phyloP scores from a whole-genome alignment of 37 sponge, comb jelly and placozoan genomes.

The Spongia lamella region DNA sequence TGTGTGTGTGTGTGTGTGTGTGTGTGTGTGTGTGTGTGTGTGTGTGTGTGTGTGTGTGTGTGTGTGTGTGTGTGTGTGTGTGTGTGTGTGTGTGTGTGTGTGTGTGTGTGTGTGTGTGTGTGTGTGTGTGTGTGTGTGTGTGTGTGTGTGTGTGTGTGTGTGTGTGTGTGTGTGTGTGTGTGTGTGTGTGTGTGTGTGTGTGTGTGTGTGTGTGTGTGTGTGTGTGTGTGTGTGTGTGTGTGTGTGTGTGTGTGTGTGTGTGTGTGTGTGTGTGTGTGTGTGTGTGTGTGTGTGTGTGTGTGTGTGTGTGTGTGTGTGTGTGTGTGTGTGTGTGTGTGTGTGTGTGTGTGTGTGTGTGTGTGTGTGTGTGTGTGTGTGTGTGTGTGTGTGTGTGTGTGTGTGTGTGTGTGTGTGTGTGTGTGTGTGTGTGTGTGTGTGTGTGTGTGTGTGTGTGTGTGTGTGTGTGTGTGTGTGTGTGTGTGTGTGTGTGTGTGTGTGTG shows the following conservation, averaged over 20 bases:
- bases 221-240: neutral
- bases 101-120: neutral
- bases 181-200: no score
- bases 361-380: no score
- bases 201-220: neutral
- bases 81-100: neutral
- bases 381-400: no score
- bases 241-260: conserved; percentile 35
- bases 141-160: no score
- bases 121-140: no score
- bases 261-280: conserved; percentile 7
- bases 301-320: neutral
- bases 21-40: neutral
- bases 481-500: neutral
- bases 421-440: no score
- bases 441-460: no score
- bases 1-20: neutral
- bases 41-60: neutral
- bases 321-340: no score
- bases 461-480: neutral
- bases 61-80: neutral
- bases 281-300: no score
- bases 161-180: no score
- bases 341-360: no score
- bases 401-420: no score